Base-by-base conservation (phyloP, 2,797 vertebrate species). In the Halcyon chelicuti region DNA sequence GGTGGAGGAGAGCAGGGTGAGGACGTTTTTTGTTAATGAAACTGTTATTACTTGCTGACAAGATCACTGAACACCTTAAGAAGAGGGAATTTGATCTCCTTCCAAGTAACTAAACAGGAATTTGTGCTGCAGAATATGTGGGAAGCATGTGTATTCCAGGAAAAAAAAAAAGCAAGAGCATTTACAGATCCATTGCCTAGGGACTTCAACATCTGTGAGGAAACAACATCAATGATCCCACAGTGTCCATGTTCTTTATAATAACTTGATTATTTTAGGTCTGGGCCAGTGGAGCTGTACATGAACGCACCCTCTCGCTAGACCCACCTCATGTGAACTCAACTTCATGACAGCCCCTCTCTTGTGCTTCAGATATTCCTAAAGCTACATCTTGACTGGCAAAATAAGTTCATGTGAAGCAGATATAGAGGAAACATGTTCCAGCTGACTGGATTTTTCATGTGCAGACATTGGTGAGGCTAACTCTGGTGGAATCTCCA, bases 171-270 rank as follows among this genome's bases (percentile, higher is more conserved):
- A 52, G 49, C 14, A 28, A 51, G 23, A 49, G 12, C 3, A 12
- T 85, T 94, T 90, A 46, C 62, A 86, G 46, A 83, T 10, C 1
- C 20, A 21, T 17, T 94, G 47, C 84, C 84, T 90, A 57, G 72
- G 12, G 85, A 83, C 86, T 94, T 90, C 91, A 95, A 51, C 92
- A 94, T 92, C 88, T 96, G 68, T 62, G 51, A 94, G 47, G 70
- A 88, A 85, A 31, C 28, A 86, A 25, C 42, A 39, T 2, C 49
- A 39, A 19, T 54, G 31, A 85, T 83, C 71, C 85, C 71, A 63
- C 22, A 33, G 49, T 74, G 81, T 96, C 81, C 89, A 39, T 1
- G 22, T 86, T 86, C 67, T 82, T 81, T 61, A 49, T 0, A 0
- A 81, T 42, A 13, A 67, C 44, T 93, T 79, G 39, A 46, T 85